These are phyloP conservation scores for Rhorus exstirpatorius DNA, from an alignment of 2,888 invertebrate species.

Conservation along the genomic window DNA sequence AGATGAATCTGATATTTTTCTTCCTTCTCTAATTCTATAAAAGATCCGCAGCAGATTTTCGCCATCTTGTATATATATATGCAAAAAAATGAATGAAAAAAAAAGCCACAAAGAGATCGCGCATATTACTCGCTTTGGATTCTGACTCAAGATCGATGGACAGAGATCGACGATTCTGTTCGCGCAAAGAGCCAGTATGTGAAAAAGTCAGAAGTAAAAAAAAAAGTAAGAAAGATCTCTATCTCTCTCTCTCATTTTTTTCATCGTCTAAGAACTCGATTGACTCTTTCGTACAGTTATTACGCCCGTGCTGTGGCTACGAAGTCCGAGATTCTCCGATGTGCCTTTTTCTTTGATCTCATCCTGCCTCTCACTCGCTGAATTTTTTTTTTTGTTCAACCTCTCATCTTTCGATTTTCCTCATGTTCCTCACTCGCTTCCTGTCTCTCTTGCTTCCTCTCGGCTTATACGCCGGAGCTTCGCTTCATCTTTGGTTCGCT, in stretches of 20 bases:
- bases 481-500: conserved; percentile 52
- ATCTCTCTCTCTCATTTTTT: conserved; percentile 15
- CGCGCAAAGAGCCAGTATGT: conserved; percentile 24
- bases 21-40: neutral
- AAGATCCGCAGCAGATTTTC: conserved; percentile 1
- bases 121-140: conserved; percentile 4
- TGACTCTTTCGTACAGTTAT: conserved; percentile 64
- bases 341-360: conserved; percentile 63
- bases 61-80: neutral
- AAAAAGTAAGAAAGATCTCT: conserved; percentile 1
- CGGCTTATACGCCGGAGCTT: conserved; percentile 17
- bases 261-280: conserved; percentile 59
- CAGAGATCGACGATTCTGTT: conserved; percentile 54
- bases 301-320: conserved; percentile 57
- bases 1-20: conserved; percentile 16
- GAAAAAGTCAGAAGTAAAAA: neutral
- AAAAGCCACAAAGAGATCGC: neutral
- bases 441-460: neutral
- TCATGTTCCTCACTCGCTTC: conserved; percentile 45
- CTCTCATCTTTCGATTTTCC: conserved; percentile 37
- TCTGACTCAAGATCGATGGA: conserved; percentile 49
- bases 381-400: conserved; percentile 32
- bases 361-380: conserved; percentile 15
- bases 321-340: conserved; percentile 60
- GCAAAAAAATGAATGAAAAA: neutral